These are phyloP conservation scores for Mormyrops boulengeri DNA, from an alignment of 2,797 vertebrate genomes.

Conservation along the genomic window DNA sequence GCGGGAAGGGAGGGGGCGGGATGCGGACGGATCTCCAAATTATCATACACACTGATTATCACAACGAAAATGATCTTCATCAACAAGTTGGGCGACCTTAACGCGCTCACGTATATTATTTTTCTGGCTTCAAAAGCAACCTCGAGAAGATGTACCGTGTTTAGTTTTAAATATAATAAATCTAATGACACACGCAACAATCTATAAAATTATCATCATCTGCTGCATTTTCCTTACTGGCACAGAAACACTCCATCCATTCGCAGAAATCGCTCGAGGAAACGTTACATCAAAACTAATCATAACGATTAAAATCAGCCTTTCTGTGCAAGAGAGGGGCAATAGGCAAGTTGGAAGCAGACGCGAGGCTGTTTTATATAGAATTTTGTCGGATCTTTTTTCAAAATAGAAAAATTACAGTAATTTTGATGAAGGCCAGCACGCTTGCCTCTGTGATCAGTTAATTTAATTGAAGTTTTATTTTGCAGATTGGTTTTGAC, in stretches of 20 bases:
- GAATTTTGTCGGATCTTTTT: conserved; percentile 42
- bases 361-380: conserved; percentile 57
- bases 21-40: conserved; percentile 43
- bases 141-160: background rate
- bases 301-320: conserved; percentile 88
- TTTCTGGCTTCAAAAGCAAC: background rate
- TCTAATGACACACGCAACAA: conserved; percentile 70
- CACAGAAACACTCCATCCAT: conserved; percentile 82
- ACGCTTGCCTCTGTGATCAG: conserved; percentile 60
- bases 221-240: conserved; percentile 78
- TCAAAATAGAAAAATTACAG: conserved; percentile 45
- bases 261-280: conserved; percentile 80
- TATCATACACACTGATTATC: conserved; percentile 54
- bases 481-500: conserved; percentile 75
- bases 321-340: conserved; percentile 74
- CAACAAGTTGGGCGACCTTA: conserved; percentile 72
- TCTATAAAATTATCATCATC: conserved; percentile 80
- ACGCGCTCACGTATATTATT: conserved; percentile 27
- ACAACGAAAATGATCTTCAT: conserved; percentile 55
- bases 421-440: conserved; percentile 59
- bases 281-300: conserved; percentile 89
- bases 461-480: conserved; percentile 79
- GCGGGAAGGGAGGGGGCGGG: conserved; percentile 24
- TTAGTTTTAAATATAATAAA: conserved; percentile 52
- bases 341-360: conserved; percentile 74